These are phyloP conservation scores for Sebastes dallii DNA, from an alignment of 2,797 vertebrate species.

Conservation along the genomic window DNA sequence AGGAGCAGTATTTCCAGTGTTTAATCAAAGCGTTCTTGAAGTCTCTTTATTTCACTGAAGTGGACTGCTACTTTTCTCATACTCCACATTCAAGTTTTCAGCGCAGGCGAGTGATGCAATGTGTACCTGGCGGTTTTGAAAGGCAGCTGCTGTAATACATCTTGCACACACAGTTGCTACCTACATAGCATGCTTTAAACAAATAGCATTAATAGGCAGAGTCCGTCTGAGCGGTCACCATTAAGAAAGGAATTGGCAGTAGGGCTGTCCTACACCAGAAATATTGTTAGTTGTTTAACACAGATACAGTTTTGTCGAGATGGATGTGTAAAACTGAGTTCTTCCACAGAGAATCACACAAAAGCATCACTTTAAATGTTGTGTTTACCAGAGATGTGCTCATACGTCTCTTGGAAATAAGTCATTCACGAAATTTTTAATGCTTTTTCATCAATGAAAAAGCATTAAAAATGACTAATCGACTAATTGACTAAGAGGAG, in stretches of 20 bases:
- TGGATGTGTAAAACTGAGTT: too few species aligned
- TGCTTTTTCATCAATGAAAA: too few species aligned
- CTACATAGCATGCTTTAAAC: neutral
- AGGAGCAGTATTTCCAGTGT: constrained; percentile 24
- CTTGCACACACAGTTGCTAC: neutral
- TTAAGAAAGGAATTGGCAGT: constrained; percentile 6
- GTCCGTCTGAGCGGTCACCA: neutral
- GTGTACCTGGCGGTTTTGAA: neutral
- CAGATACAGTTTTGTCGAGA: fast-evolving
- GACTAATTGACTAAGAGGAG: too few species aligned
- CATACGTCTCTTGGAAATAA: too few species aligned
- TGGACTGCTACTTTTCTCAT: neutral
- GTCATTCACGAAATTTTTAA: too few species aligned
- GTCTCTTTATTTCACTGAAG: constrained; percentile 39
- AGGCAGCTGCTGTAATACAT: neutral
- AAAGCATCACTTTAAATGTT: fast-evolving
- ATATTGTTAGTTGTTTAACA: too few species aligned
- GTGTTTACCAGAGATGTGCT: too few species aligned
- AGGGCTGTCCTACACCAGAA: too few species aligned
- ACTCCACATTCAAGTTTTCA: neutral
- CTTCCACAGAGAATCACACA: fast-evolving
- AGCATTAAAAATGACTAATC: too few species aligned
- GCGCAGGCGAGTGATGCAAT: neutral
- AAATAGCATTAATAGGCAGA: neutral
- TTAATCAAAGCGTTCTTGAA: constrained; percentile 62